phyloP scores from a whole-genome alignment of 1,140 invertebrate genomes.

The Plodia interpunctella region DNA sequence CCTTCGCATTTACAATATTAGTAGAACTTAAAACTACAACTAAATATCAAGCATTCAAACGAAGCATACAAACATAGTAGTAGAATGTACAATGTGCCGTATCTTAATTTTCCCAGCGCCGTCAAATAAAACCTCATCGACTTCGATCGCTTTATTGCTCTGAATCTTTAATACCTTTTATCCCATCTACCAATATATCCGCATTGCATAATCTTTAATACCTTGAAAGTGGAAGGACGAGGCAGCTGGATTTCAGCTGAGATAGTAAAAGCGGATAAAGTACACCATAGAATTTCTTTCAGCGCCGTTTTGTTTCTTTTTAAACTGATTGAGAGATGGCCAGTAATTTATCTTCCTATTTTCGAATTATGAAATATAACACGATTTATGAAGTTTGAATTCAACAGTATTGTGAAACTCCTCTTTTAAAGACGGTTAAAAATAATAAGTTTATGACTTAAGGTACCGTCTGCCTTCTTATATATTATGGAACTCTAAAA shows the following conservation, averaged over 20 bases:
- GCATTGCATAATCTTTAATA: neutral
- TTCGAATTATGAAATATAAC: too few relatives aligned
- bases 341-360: too few relatives aligned
- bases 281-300: neutral
- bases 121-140: constrained; percentile 1
- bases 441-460: too few relatives aligned
- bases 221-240: neutral
- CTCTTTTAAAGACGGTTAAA: too few relatives aligned
- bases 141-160: constrained; percentile 2
- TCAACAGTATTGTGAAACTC: too few relatives aligned
- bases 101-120: neutral
- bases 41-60: neutral
- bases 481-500: too few relatives aligned
- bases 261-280: neutral
- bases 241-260: neutral
- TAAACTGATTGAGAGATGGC: too few relatives aligned
- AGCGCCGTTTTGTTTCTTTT: neutral
- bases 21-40: too few relatives aligned
- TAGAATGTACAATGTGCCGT: neutral
- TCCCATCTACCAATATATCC: neutral
- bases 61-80: neutral
- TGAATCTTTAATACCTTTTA: constrained; percentile 5
- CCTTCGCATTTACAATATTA: too few relatives aligned
- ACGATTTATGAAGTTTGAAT: too few relatives aligned
- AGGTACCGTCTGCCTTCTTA: too few relatives aligned